Evolutionary conservation across 2,888 invertebrate genomes (phyloP), one percentile per base, ranked within the genome.

Genomic region (Adelognathus sp.): DNA sequence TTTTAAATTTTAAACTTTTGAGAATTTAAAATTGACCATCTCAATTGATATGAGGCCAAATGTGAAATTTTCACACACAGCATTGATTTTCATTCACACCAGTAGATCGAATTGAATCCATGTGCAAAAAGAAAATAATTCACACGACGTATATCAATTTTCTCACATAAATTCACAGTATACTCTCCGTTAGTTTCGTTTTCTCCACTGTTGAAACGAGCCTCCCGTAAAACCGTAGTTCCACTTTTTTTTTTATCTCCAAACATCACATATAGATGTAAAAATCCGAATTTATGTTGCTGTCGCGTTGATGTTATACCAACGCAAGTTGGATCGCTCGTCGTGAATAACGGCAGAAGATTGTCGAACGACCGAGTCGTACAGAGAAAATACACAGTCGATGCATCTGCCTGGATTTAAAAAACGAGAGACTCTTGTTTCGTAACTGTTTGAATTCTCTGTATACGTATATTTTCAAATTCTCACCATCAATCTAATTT

Each of bases 371-470:
- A 39, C 21, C 46, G 61, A 33, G 16, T 36, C 4, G 16, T 58
- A 31, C 29, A 44, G 64, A 33, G 7, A 44, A 66, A n/a, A 46
- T 14, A 75, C 29, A 75, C 61, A 76, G 80, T 76, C 76, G 80
- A 67, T 82, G 78, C 78, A 78, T 80, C 80, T 78, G 80, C 78
- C 76, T 44, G 39, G 9, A n/a, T n/a, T n/a, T n/a, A 63, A 64
- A 56, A 36, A 60, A 60, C 50, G 52, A 60, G 58, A 58, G 46
- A 61, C 18, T 56, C 50, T 63, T 21, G 18, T 27, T 69, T 69
- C 33, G 9, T 27, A 50, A 41, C 7, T 41, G 29, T 16, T 27
- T 41, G 24, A 9, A 36, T 14, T 66, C 31, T 16, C 31, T 6
- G n/a, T n/a, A n/a, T n/a, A n/a, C n/a, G n/a, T n/a, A n/a, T n/a